Evolutionary conservation across 2,888 invertebrate genomes (phyloP).

Genomic region (Netelia inedita): DNA sequence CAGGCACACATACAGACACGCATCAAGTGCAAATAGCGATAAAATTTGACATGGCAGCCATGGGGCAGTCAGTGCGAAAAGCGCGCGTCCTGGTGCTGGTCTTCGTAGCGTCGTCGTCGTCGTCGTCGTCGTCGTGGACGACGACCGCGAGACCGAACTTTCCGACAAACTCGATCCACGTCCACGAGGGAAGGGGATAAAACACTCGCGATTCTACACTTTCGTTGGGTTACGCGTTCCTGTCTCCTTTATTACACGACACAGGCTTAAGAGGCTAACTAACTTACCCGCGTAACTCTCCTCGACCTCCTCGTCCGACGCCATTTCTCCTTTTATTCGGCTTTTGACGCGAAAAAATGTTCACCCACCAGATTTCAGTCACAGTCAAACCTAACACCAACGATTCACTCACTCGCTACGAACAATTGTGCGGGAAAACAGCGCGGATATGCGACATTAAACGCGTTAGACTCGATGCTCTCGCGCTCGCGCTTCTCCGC

Average conservation of each 20-base stretch:
- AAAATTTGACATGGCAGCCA: conserved; percentile 82
- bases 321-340: conserved; percentile 90
- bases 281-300: conserved; percentile 94
- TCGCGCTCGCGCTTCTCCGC: conserved; percentile 68
- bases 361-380: neutral
- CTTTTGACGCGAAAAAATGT: conserved; percentile 8
- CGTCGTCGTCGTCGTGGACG: conserved; percentile 34
- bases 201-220: neutral
- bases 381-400: conserved; percentile 44
- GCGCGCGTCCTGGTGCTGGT: conserved; percentile 81
- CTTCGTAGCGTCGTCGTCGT: conserved; percentile 42
- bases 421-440: conserved; percentile 70
- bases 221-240: neutral
- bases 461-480: conserved; percentile 72
- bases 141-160: conserved; percentile 62
- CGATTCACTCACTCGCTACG: conserved; percentile 55
- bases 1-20: conserved; percentile 60
- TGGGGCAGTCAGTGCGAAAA: conserved; percentile 74
- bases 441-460: conserved; percentile 77
- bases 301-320: conserved; percentile 95
- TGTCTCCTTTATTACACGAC: conserved; percentile 62
- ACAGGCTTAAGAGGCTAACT: conserved; percentile 39
- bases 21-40: conserved; percentile 13
- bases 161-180: conserved; percentile 70
- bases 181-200: conserved; percentile 20